Base-by-base conservation (phyloP, 2,113 vertebrate genomes). In the Mobula hypostoma region DNA sequence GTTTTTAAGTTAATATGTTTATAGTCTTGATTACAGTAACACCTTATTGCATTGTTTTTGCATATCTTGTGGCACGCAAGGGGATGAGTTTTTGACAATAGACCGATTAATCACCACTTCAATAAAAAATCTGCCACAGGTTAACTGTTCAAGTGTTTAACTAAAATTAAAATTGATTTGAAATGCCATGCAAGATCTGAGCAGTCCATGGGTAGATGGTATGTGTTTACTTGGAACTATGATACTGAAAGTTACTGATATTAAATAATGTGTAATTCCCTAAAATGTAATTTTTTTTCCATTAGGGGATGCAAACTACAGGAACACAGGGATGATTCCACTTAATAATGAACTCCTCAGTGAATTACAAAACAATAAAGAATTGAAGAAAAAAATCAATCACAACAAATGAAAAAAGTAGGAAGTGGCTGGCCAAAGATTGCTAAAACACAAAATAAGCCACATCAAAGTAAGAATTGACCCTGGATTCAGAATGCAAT, bases 11-110 rank as follows among this genome's bases (percentile, higher is more conserved):
- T 98, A 95, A 94, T 95, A 95, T 95, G 95, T 94, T 96, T 95
- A 93, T 94, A 96, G 95, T 95, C 95, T 96, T 95, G 95, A 96
- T 95, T 96, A 97, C 97, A 97, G 96, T 97, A 96, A 96, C 95
- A 96, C 96, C 97, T 98, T 99, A 99, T 99, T 99, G 98, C 98
- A 99, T 99, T 99, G 98, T 98, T 98, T 99, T 99, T 99, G 98
- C 98, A 99, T 99, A 99, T 99, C 98, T 99, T 98, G 98, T 98
- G 98, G 98, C 97, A 98, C 97, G 97, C 96, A 96, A 93, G 91
- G 74, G 36, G 70, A 76, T 93, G 91, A 66, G 32, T 48, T 74
- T 87, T 93, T 27, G 40, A 70, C 72, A 66, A 36, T 29, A 56
- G 70, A 93, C 68, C 19, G 12, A 40, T 93, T 74, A 74, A 76